Conservation (phyloP, 2,888 invertebrate species). For the Acleris cristana region DNA sequence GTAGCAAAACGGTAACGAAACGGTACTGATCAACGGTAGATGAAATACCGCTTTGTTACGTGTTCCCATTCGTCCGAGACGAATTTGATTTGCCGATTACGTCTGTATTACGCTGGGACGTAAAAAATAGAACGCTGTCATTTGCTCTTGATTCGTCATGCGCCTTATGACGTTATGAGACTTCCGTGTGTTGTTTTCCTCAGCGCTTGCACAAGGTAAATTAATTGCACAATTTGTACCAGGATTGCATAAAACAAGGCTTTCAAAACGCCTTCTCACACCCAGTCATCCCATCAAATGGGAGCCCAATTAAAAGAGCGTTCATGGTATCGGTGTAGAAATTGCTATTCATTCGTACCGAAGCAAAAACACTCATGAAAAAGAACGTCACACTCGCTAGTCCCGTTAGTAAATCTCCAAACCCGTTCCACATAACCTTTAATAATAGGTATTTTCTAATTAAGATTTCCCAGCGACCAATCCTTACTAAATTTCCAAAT, state of each 20-base stretch:
- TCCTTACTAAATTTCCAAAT: background rate
- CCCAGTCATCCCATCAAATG: no score
- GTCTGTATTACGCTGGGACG: slow-evolving; percentile 11
- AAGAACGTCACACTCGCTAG: no score
- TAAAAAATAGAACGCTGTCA: slow-evolving; percentile 20
- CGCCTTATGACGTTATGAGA: slow-evolving; percentile 9
- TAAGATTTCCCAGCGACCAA: no score
- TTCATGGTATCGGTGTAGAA: no score
- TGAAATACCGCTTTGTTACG: slow-evolving; percentile 16
- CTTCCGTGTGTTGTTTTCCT: slow-evolving; percentile 26
- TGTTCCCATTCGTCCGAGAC: slow-evolving; percentile 6
- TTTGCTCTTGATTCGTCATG: slow-evolving; percentile 27
- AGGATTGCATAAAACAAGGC: background rate
- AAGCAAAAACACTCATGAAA: no score
- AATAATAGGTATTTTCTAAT: no score
- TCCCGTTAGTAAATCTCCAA: no score
- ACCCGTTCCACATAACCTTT: no score
- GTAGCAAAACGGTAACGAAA: slow-evolving; percentile 3
- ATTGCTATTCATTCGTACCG: no score
- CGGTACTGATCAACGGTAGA: slow-evolving; percentile 23
- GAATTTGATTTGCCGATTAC: slow-evolving; percentile 31
- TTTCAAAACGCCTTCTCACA: no score
- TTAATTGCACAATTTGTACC: background rate
- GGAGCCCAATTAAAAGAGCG: no score
- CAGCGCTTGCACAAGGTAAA: background rate